phyloP scores from a whole-genome alignment of 92 coral and sea anemone genomes.

The Scolanthus callimorphus region DNA sequence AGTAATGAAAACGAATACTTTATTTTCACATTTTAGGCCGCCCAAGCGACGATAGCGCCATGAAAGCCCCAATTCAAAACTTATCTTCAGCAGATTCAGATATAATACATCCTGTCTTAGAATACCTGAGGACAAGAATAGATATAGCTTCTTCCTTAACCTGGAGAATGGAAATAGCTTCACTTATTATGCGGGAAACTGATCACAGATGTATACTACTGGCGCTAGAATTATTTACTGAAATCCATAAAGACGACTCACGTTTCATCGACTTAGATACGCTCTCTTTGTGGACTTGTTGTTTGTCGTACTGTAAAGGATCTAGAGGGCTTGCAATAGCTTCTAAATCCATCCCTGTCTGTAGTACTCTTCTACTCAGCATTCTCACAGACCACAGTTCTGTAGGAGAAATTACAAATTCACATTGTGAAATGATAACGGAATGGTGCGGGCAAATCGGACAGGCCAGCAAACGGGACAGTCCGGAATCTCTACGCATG shows the following conservation, averaged over 20 bases:
- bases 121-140: slow-evolving; percentile 12
- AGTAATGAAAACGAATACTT: too few relatives aligned
- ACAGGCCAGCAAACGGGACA: slow-evolving; percentile 29
- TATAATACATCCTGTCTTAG: slow-evolving; percentile 32
- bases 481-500: slow-evolving; percentile 48
- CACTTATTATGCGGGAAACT: slow-evolving; percentile 38
- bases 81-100: slow-evolving; percentile 15
- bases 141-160: background rate
- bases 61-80: too few relatives aligned
- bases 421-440: slow-evolving; percentile 12
- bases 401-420: background rate
- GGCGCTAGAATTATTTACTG: slow-evolving; percentile 37
- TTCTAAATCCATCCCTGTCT: slow-evolving; percentile 40
- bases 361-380: slow-evolving; percentile 29
- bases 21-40: too few relatives aligned
- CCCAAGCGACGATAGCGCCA: too few relatives aligned
- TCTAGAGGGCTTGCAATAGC: slow-evolving; percentile 51
- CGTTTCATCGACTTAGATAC: background rate
- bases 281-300: slow-evolving; percentile 21
- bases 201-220: slow-evolving; percentile 49
- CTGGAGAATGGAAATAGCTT: slow-evolving; percentile 5
- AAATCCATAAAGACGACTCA: slow-evolving; percentile 2
- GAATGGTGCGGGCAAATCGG: slow-evolving; percentile 37
- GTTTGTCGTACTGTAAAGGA: slow-evolving; percentile 23
- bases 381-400: background rate